phyloP scores from a whole-genome alignment of 2,113 vertebrate genomes.

The Onychorhynchus coronatus region DNA sequence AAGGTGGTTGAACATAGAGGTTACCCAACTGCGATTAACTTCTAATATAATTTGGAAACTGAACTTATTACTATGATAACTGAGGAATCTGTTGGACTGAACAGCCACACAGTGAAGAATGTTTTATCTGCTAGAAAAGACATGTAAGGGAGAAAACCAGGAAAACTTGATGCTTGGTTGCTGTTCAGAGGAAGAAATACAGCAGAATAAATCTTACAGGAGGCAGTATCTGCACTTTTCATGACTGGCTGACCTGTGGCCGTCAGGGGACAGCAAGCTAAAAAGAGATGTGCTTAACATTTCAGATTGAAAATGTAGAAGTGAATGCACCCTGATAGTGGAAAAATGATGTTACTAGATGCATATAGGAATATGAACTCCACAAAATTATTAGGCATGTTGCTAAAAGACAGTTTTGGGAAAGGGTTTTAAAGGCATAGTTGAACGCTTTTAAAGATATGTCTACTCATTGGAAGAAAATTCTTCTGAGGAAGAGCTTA shows the following conservation, averaged over 20 bases:
- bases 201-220: background rate
- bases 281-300: background rate
- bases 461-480: background rate
- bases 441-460: background rate
- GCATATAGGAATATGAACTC: fast-evolving
- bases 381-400: background rate
- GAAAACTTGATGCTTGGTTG: background rate
- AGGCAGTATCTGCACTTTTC: background rate
- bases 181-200: background rate
- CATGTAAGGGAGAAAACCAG: background rate
- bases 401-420: background rate
- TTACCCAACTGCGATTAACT: background rate
- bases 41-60: background rate
- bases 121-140: background rate
- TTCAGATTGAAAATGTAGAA: background rate
- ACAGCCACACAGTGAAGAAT: background rate
- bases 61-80: background rate
- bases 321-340: background rate
- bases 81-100: background rate
- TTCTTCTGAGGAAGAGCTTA: background rate
- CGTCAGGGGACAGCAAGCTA: background rate
- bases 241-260: background rate
- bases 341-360: background rate
- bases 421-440: background rate
- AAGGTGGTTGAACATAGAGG: background rate